Conservation (phyloP, 2,888 invertebrate species). For the Eristalis tenax region DNA sequence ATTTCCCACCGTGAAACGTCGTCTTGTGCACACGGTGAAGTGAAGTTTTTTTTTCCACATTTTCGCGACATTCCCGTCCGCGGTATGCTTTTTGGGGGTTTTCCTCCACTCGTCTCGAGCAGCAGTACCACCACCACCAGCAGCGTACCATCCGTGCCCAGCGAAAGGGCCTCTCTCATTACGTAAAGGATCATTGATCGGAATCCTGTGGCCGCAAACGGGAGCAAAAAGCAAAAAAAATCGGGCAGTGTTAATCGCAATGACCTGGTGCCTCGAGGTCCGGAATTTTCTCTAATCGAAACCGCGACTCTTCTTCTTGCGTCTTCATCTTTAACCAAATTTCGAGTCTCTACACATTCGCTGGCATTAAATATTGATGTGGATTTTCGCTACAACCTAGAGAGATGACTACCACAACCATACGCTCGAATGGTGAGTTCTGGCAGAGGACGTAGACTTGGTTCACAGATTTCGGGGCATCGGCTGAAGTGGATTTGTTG, state of each 20-base stretch:
- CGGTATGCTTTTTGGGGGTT: conserved; percentile 48
- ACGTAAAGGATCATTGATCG: conserved; percentile 69
- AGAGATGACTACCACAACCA: conserved; percentile 67
- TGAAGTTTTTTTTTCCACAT: conserved; percentile 4
- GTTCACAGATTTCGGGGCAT: neutral
- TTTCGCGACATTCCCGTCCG: conserved; percentile 13
- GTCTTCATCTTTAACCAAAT: conserved; percentile 2
- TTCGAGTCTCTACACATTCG: conserved; percentile 26
- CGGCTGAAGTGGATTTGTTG: neutral
- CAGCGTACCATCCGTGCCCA: conserved; percentile 10
- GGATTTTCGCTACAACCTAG: conserved; percentile 26
- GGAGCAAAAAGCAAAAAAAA: neutral
- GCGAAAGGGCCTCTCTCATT: conserved; percentile 47
- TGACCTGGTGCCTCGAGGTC: conserved; percentile 19
- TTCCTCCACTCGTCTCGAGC: conserved; percentile 41
- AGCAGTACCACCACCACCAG: conserved; percentile 31
- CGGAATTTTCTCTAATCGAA: neutral
- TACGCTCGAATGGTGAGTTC: conserved; percentile 73
- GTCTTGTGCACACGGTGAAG: neutral
- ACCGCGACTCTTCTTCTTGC: neutral
- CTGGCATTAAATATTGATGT: conserved; percentile 59
- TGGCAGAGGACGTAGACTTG: neutral
- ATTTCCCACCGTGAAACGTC: conserved; percentile 36
- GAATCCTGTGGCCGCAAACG: neutral
- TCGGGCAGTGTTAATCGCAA: conserved; percentile 3